phyloP scores from a whole-genome alignment of 2,113 vertebrate species.

The Sinosuthora webbiana region DNA sequence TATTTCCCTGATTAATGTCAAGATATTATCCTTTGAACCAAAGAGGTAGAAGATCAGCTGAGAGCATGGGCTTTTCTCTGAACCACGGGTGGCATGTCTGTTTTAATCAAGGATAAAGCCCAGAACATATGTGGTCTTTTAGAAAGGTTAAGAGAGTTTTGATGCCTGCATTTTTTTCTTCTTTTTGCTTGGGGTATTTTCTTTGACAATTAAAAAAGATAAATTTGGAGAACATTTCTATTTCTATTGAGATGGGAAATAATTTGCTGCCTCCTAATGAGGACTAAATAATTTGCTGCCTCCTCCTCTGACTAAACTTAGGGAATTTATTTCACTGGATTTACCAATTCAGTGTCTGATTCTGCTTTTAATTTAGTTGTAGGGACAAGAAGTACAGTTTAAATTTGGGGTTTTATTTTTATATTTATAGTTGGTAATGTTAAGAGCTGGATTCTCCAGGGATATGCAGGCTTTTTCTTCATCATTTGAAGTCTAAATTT shows the following conservation, averaged over 20 bases:
- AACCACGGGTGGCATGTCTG: neutral
- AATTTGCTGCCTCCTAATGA: conserved; percentile 4
- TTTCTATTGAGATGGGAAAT: conserved; percentile 9
- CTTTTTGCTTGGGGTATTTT: neutral
- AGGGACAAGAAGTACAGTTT: neutral
- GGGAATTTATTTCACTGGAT: neutral
- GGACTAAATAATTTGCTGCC: conserved; percentile 6
- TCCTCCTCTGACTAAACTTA: neutral
- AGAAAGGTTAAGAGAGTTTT: neutral
- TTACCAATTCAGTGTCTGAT: neutral
- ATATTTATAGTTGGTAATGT: neutral
- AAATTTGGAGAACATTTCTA: neutral
- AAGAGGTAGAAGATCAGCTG: neutral
- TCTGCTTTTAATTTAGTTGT: neutral
- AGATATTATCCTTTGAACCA: neutral
- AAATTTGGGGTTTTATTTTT: neutral
- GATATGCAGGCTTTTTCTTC: neutral
- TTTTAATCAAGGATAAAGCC: neutral
- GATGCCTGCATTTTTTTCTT: neutral
- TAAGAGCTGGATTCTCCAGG: neutral
- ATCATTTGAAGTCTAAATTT: neutral
- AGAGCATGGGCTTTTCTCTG: neutral
- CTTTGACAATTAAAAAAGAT: neutral
- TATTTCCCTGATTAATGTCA: neutral
- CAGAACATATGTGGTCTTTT: neutral